Conservation (phyloP, 2,888 invertebrate genomes). For the Himalopsyche kuldschensis region DNA sequence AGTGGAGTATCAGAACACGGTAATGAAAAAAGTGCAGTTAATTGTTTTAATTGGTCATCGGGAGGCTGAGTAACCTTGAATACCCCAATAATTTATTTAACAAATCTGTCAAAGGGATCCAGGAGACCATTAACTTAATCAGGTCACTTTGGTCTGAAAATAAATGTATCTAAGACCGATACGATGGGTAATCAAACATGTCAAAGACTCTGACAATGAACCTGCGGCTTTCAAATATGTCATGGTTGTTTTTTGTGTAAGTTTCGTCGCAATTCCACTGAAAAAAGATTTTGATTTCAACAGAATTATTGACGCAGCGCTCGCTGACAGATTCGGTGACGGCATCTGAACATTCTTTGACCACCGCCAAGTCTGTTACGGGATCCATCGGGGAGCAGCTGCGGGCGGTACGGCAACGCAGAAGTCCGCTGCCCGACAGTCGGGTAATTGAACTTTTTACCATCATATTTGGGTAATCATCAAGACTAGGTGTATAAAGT, state of each 20-base stretch:
- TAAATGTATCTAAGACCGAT: no score
- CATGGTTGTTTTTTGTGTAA: neutral
- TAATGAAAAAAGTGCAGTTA: neutral
- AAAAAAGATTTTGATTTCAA: neutral
- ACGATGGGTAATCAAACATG: no score
- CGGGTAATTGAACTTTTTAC: neutral
- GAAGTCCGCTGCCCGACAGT: conserved; percentile 9
- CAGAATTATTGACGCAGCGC: neutral
- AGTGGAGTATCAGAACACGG: conserved; percentile 23
- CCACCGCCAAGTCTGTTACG: neutral
- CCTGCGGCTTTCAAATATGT: neutral
- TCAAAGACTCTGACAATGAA: no score
- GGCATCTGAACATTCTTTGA: neutral
- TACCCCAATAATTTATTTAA: no score
- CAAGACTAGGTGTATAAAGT: neutral
- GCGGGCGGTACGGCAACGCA: conserved; percentile 2
- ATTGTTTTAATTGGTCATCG: neutral
- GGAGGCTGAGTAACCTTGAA: no score
- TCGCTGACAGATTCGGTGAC: neutral
- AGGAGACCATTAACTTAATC: no score
- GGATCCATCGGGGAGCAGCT: conserved; percentile 5
- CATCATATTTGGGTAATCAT: neutral
- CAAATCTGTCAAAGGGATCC: no score
- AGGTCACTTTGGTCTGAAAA: no score
- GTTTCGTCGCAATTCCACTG: neutral